Conservation (phyloP, 92 coral and sea anemone species). For the Phenganax subtilis region DNA sequence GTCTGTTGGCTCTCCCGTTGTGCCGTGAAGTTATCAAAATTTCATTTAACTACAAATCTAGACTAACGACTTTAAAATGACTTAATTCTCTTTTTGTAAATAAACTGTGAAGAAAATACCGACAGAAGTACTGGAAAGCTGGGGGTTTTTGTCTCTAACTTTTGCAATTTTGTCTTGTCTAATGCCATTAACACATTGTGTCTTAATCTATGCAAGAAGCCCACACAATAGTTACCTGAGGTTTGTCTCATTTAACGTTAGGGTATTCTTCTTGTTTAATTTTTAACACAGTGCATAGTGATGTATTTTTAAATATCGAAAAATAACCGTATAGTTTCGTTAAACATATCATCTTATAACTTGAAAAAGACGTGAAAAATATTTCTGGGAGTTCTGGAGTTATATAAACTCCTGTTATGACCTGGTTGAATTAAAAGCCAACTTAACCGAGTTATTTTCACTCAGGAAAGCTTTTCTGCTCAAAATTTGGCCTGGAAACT, state of each 20-base stretch:
- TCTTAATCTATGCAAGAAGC: not conserved
- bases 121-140: too few species aligned
- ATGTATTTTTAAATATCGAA: not conserved
- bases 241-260: too few species aligned
- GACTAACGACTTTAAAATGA: not conserved
- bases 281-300: not conserved
- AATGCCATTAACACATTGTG: not conserved
- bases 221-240: too few species aligned
- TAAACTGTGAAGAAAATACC: too few species aligned
- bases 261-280: not conserved
- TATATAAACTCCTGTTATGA: too few species aligned
- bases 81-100: too few species aligned
- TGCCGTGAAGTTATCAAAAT: constrained; percentile 15
- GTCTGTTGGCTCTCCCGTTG: constrained; percentile 22
- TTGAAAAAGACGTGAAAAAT: not conserved
- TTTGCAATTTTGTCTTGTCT: not conserved
- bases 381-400: too few species aligned
- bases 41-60: constrained; percentile 5
- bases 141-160: not conserved
- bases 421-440: too few species aligned
- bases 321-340: not conserved
- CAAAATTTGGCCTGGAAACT: too few species aligned
- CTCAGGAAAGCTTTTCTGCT: too few species aligned
- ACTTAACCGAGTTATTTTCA: too few species aligned
- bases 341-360: too few species aligned